Evolutionary conservation across 2,888 invertebrate species (phyloP), one percentile per base, ranked within the genome.

Genomic region (Dasypolia templi): DNA sequence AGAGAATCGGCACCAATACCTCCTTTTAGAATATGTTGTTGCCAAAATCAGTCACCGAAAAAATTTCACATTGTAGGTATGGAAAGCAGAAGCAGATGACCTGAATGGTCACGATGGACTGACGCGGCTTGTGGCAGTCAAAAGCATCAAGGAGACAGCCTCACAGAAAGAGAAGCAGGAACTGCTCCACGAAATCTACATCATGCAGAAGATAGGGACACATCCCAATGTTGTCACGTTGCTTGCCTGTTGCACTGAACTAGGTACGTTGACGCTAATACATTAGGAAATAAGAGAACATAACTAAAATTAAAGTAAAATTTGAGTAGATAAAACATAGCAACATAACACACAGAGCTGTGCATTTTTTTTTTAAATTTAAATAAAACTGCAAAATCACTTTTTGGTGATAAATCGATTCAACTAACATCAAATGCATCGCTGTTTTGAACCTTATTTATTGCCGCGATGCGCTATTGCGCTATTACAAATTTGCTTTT

Each of bases 21-120:
- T 22, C 14, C 9, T 4, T 44, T 22, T 29, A 32, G 22, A 22
- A 46, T 44, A 29, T 63, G 0, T 29, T 44, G 22, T 22, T 29
- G 2, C 2, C 29, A 46, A 3, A 17, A 17, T 17, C 19, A 29
- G 19, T 35, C 9, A 56, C 11, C 2, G 6, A 17, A 56, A 46
- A 67, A 42, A 26, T 6, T 35, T 32, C 4, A 12, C 2, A 42
- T 63, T 66, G 79, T 68, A 98, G 97, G 98, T 98, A 29, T 98
- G 98, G 98, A 98, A 98, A 93, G 98, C 98, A 6, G 98, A 98
- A 92, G 98, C 98, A 0, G 98, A 98, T 86, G 98, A 98, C 88
- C 95, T 98, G 72, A 97, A 97, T 63, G 98, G 98, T 0, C 98
- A 98, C 88, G 97, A 97, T 83, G 98, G 98, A 0, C 96, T 98